Percentiles rank a stretch among this genome's conserved stretches.
phyloP scores from a whole-genome alignment of 2,797 vertebrate genomes.

The Coranthus polyacanthus region DNA sequence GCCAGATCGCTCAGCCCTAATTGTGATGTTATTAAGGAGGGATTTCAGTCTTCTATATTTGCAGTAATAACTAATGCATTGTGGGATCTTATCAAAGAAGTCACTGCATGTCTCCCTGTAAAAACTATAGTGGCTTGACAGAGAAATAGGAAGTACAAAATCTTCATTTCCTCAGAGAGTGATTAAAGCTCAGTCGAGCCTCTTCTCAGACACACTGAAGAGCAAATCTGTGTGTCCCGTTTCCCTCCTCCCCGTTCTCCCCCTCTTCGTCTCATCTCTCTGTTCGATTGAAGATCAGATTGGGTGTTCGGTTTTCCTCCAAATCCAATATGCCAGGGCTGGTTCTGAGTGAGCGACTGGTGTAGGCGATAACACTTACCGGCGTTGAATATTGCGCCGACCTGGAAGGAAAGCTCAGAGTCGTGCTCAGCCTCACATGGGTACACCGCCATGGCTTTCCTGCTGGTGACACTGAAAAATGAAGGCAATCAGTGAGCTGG shows the following conservation, averaged over 20 bases:
- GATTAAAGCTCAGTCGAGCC: constrained; percentile 76
- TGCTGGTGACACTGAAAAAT: constrained; percentile 87
- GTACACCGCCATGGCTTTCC: constrained; percentile 95
- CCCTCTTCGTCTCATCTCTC: constrained; percentile 68
- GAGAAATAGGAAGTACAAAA: constrained; percentile 57
- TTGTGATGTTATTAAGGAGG: neutral
- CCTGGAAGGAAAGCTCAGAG: constrained; percentile 97
- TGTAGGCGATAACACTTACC: constrained; percentile 90
- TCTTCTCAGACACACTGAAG: constrained; percentile 71
- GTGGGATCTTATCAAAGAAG: constrained; percentile 31
- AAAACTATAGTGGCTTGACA: constrained; percentile 40
- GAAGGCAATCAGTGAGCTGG: constrained; percentile 85
- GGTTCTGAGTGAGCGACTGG: constrained; percentile 80
- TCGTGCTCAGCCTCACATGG: constrained; percentile 97
- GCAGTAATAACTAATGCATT: neutral
- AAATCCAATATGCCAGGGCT: constrained; percentile 84
- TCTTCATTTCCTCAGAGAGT: constrained; percentile 76
- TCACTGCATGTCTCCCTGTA: constrained; percentile 18
- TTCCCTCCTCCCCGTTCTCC: constrained; percentile 16
- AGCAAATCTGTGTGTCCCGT: constrained; percentile 64
- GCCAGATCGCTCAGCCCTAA: too few species aligned
- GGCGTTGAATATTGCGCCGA: constrained; percentile 95
- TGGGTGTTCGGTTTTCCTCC: constrained; percentile 73
- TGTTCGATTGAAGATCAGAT: constrained; percentile 83
- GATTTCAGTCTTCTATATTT: constrained; percentile 8